These are phyloP conservation scores for Cotesia glomerata DNA, from an alignment of 1,140 invertebrate species.

Conservation along the genomic window DNA sequence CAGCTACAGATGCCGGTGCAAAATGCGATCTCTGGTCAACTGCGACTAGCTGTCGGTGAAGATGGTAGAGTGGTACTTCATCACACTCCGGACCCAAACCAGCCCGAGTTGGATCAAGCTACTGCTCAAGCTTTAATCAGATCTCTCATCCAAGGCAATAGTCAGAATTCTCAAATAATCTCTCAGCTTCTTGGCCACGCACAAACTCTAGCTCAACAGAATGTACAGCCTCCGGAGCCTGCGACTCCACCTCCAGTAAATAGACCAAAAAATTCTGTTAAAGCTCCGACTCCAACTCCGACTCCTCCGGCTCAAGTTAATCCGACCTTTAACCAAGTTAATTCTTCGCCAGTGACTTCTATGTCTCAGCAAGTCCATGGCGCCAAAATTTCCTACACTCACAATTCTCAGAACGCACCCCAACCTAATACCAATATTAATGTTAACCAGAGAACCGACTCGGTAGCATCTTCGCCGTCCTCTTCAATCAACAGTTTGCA, in stretches of 20 bases:
- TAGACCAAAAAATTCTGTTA: slow-evolving; percentile 18
- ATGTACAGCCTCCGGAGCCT: slow-evolving; percentile 34
- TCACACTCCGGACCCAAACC: slow-evolving; percentile 60
- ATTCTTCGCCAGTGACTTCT: slow-evolving; percentile 6
- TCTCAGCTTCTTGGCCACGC: slow-evolving; percentile 56
- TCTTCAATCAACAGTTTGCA: slow-evolving; percentile 14
- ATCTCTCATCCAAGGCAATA: slow-evolving; percentile 53
- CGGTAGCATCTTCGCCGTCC: slow-evolving; percentile 11
- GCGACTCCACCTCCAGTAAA: slow-evolving; percentile 21
- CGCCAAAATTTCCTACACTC: slow-evolving; percentile 40
- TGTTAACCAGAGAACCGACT: slow-evolving; percentile 38
- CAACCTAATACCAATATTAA: slow-evolving; percentile 29
- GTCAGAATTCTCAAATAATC: slow-evolving; percentile 58
- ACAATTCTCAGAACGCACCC: slow-evolving; percentile 33
- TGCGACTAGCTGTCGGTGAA: slow-evolving; percentile 62
- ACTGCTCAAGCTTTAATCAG: slow-evolving; percentile 58
- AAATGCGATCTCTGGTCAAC: slow-evolving; percentile 57
- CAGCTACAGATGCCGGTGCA: slow-evolving; percentile 60
- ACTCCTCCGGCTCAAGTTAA: slow-evolving; percentile 4
- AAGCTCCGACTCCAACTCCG: slow-evolving; percentile 30
- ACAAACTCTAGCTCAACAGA: slow-evolving; percentile 42
- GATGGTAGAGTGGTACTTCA: slow-evolving; percentile 64
- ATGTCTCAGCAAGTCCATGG: slow-evolving; percentile 42
- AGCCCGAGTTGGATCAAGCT: slow-evolving; percentile 57
- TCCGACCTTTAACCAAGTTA: slow-evolving; percentile 6